Evolutionary conservation across 2,797 vertebrate genomes (phyloP), one percentile per base, ranked within the genome.

Genomic region (Xenops minutus): DNA sequence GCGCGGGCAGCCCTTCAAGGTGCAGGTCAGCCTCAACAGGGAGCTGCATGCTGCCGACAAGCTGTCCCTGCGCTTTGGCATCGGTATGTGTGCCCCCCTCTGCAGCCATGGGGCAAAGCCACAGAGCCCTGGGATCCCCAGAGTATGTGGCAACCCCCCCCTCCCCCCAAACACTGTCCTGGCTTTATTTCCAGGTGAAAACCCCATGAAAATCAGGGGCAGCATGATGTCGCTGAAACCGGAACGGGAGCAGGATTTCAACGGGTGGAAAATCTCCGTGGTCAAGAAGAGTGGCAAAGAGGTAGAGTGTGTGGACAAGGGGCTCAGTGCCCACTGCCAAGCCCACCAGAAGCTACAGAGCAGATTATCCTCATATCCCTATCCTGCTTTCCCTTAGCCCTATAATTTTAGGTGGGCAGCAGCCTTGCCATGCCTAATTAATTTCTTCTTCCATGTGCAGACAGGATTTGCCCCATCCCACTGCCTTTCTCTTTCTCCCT

Each of bases 1-100:
- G 68, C 95, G 96, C 0, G 97, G 97, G n/a, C 78, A 97, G 61
- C 7, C 36, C 58, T 98, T 98, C 59, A 13, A 13, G 7, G 2
- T 98, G 39, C 86, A 29, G 78, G 3, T 97, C 78, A 52, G 3
- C 39, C 56, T 97, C 49, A 95, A 6, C 86, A 89, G 95, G 68
- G 72, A 93, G 48, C 67, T 96, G 62, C 39, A 5, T 3, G 2
- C 74, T 15, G 4, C 11, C 0, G 97, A 97, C 59, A 78, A 91
- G 27, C 46, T 97, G 49, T 13, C 36, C 0, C 59, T 97, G 89
- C 62, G 22, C 34, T 95, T 98, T 0, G 4, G 61, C 63, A 67
- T 76, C 0, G 96, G 97, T 97, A 79, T 96, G 97, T 7, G 43
- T 10, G 8, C 20, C 46, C 5, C 7, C 13, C 14, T 41, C 76